Evolutionary conservation across 2,888 invertebrate species (phyloP).

Genomic region (Andrena fulva): DNA sequence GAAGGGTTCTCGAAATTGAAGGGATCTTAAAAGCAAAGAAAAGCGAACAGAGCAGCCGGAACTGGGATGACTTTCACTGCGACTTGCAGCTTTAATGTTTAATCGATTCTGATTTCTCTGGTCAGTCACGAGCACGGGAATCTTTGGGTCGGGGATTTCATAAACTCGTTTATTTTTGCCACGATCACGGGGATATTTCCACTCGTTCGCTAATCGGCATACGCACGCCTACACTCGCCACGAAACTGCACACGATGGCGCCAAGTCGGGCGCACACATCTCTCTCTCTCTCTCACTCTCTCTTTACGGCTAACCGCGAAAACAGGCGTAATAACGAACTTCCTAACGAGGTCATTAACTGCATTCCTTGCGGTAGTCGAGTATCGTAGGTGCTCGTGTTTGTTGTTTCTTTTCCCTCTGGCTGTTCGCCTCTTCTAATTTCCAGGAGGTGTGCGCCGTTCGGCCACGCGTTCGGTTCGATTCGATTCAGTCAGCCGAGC

Average conservation of each 20-base stretch:
- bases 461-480: neutral
- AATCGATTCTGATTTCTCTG: constrained; percentile 1
- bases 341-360: constrained; percentile 60
- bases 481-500: constrained; percentile 14
- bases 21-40: constrained; percentile 21
- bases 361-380: constrained; percentile 43
- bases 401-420: constrained; percentile 25
- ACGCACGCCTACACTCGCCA: constrained; percentile 3
- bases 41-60: constrained; percentile 32
- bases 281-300: neutral
- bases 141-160: neutral
- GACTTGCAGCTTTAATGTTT: neutral
- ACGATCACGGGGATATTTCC: constrained; percentile 23
- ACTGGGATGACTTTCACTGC: constrained; percentile 9
- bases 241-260: constrained; percentile 7
- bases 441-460: neutral
- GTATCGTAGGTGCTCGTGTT: constrained; percentile 27
- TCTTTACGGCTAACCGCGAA: constrained; percentile 32
- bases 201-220: constrained; percentile 16
- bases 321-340: constrained; percentile 46
- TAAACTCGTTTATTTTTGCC: neutral
- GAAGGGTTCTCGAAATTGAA: constrained; percentile 28
- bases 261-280: neutral
- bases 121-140: neutral
- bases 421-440: constrained; percentile 44